These are phyloP conservation scores for Pammene fasciana DNA, from an alignment of 2,888 invertebrate genomes.

Conservation along the genomic window DNA sequence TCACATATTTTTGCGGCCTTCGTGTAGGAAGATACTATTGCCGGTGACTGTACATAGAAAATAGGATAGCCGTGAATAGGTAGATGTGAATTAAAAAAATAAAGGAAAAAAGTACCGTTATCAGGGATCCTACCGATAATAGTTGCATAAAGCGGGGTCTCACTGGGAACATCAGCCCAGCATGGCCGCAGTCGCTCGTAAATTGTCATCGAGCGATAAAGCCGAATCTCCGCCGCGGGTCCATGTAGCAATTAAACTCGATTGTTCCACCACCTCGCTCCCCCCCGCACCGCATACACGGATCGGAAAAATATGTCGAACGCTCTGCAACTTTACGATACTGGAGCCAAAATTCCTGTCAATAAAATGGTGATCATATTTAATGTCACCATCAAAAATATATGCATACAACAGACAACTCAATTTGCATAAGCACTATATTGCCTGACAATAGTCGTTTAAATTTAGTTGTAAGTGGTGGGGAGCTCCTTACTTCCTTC, in stretches of 20 bases:
- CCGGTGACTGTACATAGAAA: too few species aligned
- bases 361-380: conserved; percentile 1
- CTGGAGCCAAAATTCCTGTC: not conserved
- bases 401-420: not conserved
- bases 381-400: not conserved
- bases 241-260: conserved; percentile 28
- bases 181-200: conserved; percentile 17
- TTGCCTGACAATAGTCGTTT: too few species aligned
- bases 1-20: too few species aligned
- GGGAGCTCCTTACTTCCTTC: too few species aligned
- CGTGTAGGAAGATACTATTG: too few species aligned
- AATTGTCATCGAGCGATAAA: conserved; percentile 29
- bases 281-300: not conserved
- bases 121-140: too few species aligned
- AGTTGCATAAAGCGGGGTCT: too few species aligned
- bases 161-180: not conserved
- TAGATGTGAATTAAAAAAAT: too few species aligned
- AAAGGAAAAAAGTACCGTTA: too few species aligned
- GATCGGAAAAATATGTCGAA: conserved; percentile 2
- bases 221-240: conserved; percentile 25
- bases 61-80: too few species aligned
- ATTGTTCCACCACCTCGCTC: conserved; percentile 22
- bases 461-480: too few species aligned
- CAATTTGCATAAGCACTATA: not conserved
- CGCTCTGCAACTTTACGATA: not conserved